Percentiles rank a stretch among this genome's conserved stretches.
Evolutionary conservation across 2,888 invertebrate genomes (phyloP).

Genomic region (Gisinianus flammeolus): DNA sequence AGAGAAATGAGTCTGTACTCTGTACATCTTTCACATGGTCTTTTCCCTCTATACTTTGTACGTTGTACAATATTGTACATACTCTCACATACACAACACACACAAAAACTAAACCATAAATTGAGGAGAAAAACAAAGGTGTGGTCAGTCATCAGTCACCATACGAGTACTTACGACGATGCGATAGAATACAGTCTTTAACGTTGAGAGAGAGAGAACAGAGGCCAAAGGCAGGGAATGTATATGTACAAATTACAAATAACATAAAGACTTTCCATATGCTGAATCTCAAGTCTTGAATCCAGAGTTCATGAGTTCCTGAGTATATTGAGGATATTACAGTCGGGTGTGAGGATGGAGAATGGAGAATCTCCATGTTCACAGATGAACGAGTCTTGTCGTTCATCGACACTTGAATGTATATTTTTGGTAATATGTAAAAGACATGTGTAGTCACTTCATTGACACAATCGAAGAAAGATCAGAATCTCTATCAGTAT

Average conservation of each 20-base stretch:
- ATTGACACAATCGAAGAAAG: not conserved
- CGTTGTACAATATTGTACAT: not conserved
- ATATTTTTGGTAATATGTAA: not conserved
- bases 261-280: not conserved
- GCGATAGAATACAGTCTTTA: not conserved
- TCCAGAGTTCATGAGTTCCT: not conserved
- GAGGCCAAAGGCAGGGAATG: not conserved
- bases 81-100: not conserved
- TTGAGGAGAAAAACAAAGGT: slow-evolving; percentile 27
- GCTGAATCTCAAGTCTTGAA: not conserved
- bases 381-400: not conserved
- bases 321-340: not conserved
- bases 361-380: not conserved
- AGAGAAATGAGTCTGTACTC: not conserved
- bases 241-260: not conserved
- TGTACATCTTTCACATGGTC: not conserved
- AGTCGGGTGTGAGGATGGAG: not conserved
- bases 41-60: not conserved
- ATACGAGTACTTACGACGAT: not conserved
- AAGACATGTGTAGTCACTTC: not conserved
- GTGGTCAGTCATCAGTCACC: slow-evolving; percentile 29
- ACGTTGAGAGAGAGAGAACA: not conserved
- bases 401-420: slow-evolving; percentile 13
- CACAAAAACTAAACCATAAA: slow-evolving; percentile 20
- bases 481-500: not conserved